Percentiles rank a stretch among this genome's conserved stretches.
These are phyloP conservation scores for Fissipunctia ypsillon DNA, from an alignment of 2,888 invertebrate species.

Conservation along the genomic window DNA sequence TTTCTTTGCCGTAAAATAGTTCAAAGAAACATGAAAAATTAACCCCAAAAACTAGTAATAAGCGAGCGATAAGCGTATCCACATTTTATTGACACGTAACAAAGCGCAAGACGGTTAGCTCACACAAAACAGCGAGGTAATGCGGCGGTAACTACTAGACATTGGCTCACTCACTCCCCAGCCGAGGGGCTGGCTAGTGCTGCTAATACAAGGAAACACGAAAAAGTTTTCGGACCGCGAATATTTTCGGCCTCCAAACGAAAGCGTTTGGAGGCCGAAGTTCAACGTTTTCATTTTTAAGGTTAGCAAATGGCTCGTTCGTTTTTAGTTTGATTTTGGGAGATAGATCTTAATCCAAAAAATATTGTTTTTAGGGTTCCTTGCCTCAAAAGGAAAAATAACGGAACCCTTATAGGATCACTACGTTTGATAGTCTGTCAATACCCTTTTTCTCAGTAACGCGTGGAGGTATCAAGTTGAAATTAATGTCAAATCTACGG, in stretches of 20 bases:
- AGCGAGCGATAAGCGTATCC: constrained; percentile 3
- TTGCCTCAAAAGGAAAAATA: no score
- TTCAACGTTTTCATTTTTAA: not conserved
- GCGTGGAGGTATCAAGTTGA: no score
- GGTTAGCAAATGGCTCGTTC: not conserved
- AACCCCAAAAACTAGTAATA: not conserved
- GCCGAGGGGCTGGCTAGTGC: constrained; percentile 61
- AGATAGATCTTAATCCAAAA: no score
- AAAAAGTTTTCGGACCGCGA: constrained; percentile 4
- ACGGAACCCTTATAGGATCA: no score
- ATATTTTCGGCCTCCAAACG: not conserved
- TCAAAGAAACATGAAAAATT: not conserved
- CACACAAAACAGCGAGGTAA: constrained; percentile 58
- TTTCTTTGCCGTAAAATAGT: not conserved
- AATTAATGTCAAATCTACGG: no score
- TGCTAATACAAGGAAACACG: constrained; percentile 24
- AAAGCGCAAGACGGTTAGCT: constrained; percentile 54
- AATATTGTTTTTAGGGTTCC: not conserved
- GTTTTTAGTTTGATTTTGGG: not conserved
- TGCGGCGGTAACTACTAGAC: constrained; percentile 59
- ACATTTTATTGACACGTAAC: constrained; percentile 56
- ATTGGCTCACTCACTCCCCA: constrained; percentile 58
- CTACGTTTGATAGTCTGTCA: no score
- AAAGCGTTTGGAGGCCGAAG: no score
- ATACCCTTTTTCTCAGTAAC: no score